Percentiles rank a stretch among this genome's conserved stretches.
Evolutionary conservation across 2,888 invertebrate genomes (phyloP).

Genomic region (Cheilosia vernalis): DNA sequence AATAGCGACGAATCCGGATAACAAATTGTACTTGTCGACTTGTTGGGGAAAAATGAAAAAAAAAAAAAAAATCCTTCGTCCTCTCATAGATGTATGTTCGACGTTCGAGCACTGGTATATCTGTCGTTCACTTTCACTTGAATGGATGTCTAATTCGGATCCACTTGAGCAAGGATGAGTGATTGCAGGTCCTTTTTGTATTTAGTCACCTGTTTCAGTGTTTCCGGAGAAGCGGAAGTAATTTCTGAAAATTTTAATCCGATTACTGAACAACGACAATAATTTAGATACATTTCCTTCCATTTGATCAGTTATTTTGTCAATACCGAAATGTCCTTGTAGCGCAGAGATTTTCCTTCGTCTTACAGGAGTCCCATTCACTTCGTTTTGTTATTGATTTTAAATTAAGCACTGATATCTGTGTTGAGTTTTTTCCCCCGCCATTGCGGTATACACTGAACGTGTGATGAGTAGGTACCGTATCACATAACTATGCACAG

Average conservation of each 20-base stretch:
- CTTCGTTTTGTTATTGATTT: constrained; percentile 61
- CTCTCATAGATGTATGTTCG: neutral
- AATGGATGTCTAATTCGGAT: constrained; percentile 44
- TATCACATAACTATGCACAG: constrained; percentile 20
- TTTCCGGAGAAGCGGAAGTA: constrained; percentile 56
- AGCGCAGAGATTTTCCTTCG: neutral
- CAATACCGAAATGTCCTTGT: constrained; percentile 35
- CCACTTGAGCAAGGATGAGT: constrained; percentile 9
- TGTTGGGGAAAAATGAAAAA: constrained; percentile 15
- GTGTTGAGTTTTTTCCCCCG: constrained; percentile 25
- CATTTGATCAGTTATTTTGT: constrained; percentile 51
- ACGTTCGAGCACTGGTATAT: neutral
- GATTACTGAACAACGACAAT: constrained; percentile 66
- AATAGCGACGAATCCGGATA: constrained; percentile 15
- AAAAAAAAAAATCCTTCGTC: too few relatives aligned
- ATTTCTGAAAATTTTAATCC: constrained; percentile 61
- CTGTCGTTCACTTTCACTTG: constrained; percentile 30
- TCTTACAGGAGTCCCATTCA: constrained; percentile 48
- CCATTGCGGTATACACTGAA: constrained; percentile 43
- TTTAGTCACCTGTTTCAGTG: constrained; percentile 38
- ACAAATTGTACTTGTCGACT: constrained; percentile 32
- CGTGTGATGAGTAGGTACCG: constrained; percentile 20
- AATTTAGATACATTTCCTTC: constrained; percentile 46
- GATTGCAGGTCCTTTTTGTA: constrained; percentile 20
- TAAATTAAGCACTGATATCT: constrained; percentile 45